Percentiles rank a stretch among this genome's conserved stretches.
These are phyloP conservation scores for Aurelia coerulea DNA, from an alignment of 30 jellyfish, hydroid and myxozoan genomes.

Conservation along the genomic window DNA sequence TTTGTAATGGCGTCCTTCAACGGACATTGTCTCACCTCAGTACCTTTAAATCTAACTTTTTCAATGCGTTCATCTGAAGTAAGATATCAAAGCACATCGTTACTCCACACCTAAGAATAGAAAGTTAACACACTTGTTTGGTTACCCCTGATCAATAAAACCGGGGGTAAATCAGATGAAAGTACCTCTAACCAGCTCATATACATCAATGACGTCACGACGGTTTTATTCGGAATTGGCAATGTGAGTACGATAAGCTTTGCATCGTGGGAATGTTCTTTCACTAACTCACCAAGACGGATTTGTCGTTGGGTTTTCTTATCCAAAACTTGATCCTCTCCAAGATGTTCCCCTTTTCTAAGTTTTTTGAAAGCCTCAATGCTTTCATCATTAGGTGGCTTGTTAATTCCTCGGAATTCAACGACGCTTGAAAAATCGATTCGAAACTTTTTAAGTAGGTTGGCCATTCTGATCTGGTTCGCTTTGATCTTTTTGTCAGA, in stretches of 20 bases:
- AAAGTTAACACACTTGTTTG: conserved; percentile 97
- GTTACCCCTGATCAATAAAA: conserved; percentile 90
- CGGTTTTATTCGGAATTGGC: conserved; percentile 90
- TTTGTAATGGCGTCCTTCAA: too few species aligned
- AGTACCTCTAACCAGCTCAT: conserved; percentile 97
- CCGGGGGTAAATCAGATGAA: conserved; percentile 91
- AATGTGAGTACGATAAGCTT: conserved; percentile 90
- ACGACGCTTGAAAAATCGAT: conserved; percentile 93
- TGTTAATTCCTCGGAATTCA: conserved; percentile 91
- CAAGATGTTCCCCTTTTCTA: conserved; percentile 68
- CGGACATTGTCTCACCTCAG: too few species aligned
- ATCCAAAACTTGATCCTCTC: conserved; percentile 74
- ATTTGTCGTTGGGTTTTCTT: conserved; percentile 95
- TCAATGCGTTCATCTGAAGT: too few species aligned
- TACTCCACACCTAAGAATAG: conserved; percentile 58
- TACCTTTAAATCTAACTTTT: too few species aligned
- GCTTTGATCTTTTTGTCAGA: conserved; percentile 94
- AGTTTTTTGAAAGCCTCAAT: conserved; percentile 61
- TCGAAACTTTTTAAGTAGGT: conserved; percentile 88
- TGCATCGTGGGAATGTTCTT: conserved; percentile 92
- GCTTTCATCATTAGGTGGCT: conserved; percentile 79
- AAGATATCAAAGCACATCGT: too few species aligned
- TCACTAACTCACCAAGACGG: conserved; percentile 96
- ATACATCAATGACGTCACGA: conserved; percentile 81
- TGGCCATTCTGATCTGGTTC: conserved; percentile 96